Evolutionary conservation across 2,797 vertebrate genomes (phyloP).

Genomic region (Philypnodon macrostomus): DNA sequence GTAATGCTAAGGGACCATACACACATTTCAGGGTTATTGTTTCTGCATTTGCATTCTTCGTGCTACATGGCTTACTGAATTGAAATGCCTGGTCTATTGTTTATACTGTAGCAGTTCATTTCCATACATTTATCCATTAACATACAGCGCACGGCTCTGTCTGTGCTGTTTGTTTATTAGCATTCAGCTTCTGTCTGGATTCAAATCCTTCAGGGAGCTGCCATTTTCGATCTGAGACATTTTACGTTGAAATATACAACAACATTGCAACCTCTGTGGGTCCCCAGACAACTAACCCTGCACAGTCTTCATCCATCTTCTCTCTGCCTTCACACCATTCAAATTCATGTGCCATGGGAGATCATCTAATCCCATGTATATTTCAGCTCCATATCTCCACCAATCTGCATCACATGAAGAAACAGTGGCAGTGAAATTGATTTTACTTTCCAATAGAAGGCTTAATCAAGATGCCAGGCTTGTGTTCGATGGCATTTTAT

Average conservation of each 20-base stretch:
- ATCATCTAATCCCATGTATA: constrained; percentile 57
- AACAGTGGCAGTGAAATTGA: constrained; percentile 56
- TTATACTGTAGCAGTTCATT: constrained; percentile 6
- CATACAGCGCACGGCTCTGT: constrained; percentile 6
- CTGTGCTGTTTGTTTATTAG: constrained; percentile 41
- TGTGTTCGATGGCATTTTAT: constrained; percentile 47
- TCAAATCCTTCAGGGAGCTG: constrained; percentile 60
- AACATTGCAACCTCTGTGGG: constrained; percentile 43
- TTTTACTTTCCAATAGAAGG: constrained; percentile 52
- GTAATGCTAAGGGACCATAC: too few species aligned
- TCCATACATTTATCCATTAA: constrained; percentile 2
- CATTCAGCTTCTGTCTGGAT: constrained; percentile 44
- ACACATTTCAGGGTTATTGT: too few species aligned
- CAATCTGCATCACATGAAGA: constrained; percentile 57
- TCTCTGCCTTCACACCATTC: constrained; percentile 51
- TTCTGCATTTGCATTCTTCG: too few species aligned
- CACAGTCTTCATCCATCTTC: constrained; percentile 66
- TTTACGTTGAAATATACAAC: constrained; percentile 55
- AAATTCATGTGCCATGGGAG: constrained; percentile 50
- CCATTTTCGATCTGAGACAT: constrained; percentile 64
- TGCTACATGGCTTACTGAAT: too few species aligned
- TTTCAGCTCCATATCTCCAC: constrained; percentile 55
- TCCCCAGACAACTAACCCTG: constrained; percentile 59
- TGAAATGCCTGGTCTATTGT: not conserved
- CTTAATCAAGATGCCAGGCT: constrained; percentile 48